These are phyloP conservation scores for Micrasema minimum DNA, from an alignment of 1,140 invertebrate species.

Conservation along the genomic window DNA sequence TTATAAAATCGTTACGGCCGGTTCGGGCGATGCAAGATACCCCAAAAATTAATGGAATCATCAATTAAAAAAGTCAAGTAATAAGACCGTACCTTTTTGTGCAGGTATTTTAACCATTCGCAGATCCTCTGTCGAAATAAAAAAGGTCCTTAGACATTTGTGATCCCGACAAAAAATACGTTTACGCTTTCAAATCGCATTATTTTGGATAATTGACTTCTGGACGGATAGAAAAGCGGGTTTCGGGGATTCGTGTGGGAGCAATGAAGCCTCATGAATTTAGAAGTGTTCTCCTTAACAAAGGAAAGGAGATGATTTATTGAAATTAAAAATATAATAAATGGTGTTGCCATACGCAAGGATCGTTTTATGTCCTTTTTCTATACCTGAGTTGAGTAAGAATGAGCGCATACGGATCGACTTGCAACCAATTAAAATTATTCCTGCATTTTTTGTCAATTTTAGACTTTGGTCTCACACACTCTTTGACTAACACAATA, in stretches of 20 bases:
- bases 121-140: constrained; percentile 33
- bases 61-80: constrained; percentile 39
- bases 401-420: constrained; percentile 24
- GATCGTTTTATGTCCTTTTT: constrained; percentile 53
- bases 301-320: constrained; percentile 53
- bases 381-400: constrained; percentile 49
- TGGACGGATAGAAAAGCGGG: constrained; percentile 22
- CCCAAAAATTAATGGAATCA: constrained; percentile 34
- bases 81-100: constrained; percentile 29
- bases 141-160: constrained; percentile 39
- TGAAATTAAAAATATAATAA: constrained; percentile 55
- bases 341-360: constrained; percentile 51
- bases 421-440: constrained; percentile 40
- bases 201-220: constrained; percentile 55
- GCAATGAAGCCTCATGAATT: constrained; percentile 51
- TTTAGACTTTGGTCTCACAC: constrained; percentile 14
- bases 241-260: constrained; percentile 35
- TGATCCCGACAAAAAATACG: constrained; percentile 39
- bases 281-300: constrained; percentile 49
- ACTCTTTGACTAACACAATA: too few relatives aligned
- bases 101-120: constrained; percentile 39
- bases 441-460: constrained; percentile 37
- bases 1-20: constrained; percentile 4
- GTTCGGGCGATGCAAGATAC: not conserved
- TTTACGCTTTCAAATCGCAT: constrained; percentile 51